Base-by-base conservation (phyloP, 2,113 vertebrate species). In the Neolamprologus sp. region DNA sequence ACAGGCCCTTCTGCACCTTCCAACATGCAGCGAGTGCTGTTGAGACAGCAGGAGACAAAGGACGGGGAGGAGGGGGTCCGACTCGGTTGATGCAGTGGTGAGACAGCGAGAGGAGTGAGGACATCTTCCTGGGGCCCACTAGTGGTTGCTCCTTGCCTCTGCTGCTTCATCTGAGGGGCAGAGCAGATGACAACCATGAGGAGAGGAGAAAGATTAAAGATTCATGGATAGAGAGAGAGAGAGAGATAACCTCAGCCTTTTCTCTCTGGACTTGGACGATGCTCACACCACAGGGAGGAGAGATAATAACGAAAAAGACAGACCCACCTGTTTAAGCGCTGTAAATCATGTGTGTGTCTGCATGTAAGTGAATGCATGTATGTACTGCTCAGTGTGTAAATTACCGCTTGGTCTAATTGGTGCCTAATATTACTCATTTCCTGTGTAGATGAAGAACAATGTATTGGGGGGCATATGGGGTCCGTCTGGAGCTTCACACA, bases 371-470 rank as follows among this genome's bases (percentile, higher is more conserved):
- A 51, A 65, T 49, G 55, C 63, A 63, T 7, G 16, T 87, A 63
- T 87, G 85, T 19, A 49, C 71, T 78, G 26, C 42, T 78, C 9
- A 30, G 71, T 78, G 71, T 91, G 87, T 94, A 94, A 95, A 95
- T 94, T 89, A 92, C 53, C 60, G 68, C 33, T 53, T 17, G 88
- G 84, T 81, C 91, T 94, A 95, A 94, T 90, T 94, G 94, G 89
- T 91, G 87, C 84, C 92, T 92, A 92, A 94, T 95, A 93, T 92
- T 40, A 54, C 91, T 96, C 89, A 92, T 94, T 95, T 95, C 89
- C 94, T 89, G 91, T 83, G 87, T 80, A 88, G 81, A 89, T 85
- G 91, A 73, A 81, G 80, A 42, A 80, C 89, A 90, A 95, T 85
- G 93, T 91, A 94, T 28, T 65, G 1, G 80, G 63, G 81, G 81